phyloP scores from a whole-genome alignment of 2,888 invertebrate species.

The Eupithecia centaureata region DNA sequence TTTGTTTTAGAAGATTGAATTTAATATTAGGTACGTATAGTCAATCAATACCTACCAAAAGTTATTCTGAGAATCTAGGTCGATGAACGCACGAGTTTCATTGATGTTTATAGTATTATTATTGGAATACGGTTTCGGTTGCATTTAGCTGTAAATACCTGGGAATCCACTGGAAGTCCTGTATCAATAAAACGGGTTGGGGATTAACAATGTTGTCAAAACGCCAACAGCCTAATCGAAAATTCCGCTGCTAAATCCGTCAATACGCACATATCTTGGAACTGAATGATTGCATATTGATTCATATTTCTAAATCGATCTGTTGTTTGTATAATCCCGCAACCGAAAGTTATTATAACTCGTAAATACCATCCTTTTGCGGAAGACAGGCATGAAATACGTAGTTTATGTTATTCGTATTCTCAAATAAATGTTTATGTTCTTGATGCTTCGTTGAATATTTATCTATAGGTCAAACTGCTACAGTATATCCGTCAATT shows the following conservation, averaged over 20 bases:
- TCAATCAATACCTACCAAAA: too few relatives aligned
- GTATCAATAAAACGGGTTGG: not conserved
- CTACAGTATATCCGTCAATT: not conserved
- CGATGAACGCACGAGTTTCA: not conserved
- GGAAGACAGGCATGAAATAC: not conserved
- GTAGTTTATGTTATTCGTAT: not conserved
- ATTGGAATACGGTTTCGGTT: not conserved
- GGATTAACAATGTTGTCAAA: not conserved
- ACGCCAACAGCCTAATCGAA: conserved; percentile 23
- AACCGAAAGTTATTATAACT: conserved; percentile 54
- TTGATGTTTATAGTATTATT: not conserved
- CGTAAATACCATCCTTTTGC: conserved; percentile 18
- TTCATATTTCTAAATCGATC: conserved; percentile 46
- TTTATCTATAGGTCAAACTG: not conserved
- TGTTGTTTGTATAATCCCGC: conserved; percentile 50
- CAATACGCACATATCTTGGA: conserved; percentile 48
- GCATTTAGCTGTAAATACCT: not conserved
- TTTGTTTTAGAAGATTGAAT: too few relatives aligned
- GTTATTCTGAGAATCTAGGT: too few relatives aligned
- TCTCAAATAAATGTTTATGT: not conserved
- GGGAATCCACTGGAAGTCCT: not conserved
- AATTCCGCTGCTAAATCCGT: conserved; percentile 59
- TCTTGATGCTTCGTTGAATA: not conserved
- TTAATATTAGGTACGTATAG: too few relatives aligned
- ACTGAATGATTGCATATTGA: conserved; percentile 51